Percentiles rank a stretch among this genome's conserved stretches.
phyloP scores from a whole-genome alignment of 2,113 vertebrate species.

The Trachemys scripta region DNA sequence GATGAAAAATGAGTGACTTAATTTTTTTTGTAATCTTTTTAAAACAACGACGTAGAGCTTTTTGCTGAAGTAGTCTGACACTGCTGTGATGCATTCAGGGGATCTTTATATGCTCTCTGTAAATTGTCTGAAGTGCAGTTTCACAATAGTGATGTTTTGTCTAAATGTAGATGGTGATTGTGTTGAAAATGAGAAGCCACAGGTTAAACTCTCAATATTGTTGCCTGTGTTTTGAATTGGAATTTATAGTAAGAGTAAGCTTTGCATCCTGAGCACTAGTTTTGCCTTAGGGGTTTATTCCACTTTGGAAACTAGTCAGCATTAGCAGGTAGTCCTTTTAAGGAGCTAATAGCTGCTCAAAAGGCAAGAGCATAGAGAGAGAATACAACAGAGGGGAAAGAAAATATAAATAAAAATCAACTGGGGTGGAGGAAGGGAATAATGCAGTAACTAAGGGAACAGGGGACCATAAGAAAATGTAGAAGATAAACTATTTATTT shows the following conservation, averaged over 20 bases:
- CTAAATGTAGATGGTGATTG: neutral
- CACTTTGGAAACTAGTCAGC: neutral
- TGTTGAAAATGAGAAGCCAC: neutral
- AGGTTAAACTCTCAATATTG: neutral
- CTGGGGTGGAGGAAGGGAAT: neutral
- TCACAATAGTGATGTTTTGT: neutral
- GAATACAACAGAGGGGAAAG: neutral
- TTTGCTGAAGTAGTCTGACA: neutral
- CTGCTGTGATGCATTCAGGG: neutral
- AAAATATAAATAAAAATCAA: neutral
- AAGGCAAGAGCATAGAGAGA: neutral
- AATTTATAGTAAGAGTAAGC: constrained; percentile 2
- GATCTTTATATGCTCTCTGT: neutral
- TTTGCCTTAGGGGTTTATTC: constrained; percentile 31
- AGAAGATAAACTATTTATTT: neutral
- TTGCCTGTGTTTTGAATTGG: neutral
- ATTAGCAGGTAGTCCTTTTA: neutral
- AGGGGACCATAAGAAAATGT: neutral
- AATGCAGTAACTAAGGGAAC: neutral
- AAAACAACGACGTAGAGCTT: neutral
- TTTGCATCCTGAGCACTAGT: constrained; percentile 6
- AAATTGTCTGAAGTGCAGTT: constrained; percentile 1
- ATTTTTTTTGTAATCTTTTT: neutral
- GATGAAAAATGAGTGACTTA: neutral
- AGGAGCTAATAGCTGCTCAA: neutral